Evolutionary conservation across 2,797 vertebrate genomes (phyloP).

Genomic region (Enteromius paludinosus): DNA sequence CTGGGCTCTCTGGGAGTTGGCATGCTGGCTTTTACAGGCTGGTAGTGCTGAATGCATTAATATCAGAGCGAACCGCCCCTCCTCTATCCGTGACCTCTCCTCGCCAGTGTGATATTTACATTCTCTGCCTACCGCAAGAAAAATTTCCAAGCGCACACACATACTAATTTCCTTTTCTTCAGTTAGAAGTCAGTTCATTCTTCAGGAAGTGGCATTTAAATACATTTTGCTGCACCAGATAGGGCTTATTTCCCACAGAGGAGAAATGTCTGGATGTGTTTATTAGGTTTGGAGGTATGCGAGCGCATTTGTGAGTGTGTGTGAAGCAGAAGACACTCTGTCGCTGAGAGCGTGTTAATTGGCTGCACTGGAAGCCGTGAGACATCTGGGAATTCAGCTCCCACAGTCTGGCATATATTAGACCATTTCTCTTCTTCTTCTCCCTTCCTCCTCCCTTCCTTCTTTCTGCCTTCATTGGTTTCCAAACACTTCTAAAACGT

Average conservation of each 20-base stretch:
- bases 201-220: slow-evolving; percentile 23
- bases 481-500: not conserved
- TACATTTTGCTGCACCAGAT: too few species aligned
- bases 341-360: slow-evolving; percentile 56
- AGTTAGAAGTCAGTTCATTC: slow-evolving; percentile 27
- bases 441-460: not conserved
- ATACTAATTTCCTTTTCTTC: not conserved
- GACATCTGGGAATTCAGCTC: slow-evolving; percentile 48
- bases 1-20: slow-evolving; percentile 67
- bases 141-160: not conserved
- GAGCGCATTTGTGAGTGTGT: slow-evolving; percentile 20
- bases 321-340: slow-evolving; percentile 25
- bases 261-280: slow-evolving; percentile 9
- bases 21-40: slow-evolving; percentile 61
- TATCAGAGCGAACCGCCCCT: slow-evolving; percentile 48
- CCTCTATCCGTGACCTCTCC: slow-evolving; percentile 15
- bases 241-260: not conserved
- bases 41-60: slow-evolving; percentile 66
- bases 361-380: slow-evolving; percentile 50
- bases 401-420: slow-evolving; percentile 51
- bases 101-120: slow-evolving; percentile 49
- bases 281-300: slow-evolving; percentile 44
- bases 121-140: slow-evolving; percentile 32
- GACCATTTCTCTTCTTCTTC: slow-evolving; percentile 30
- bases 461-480: slow-evolving; percentile 6